Evolutionary conservation across 2,888 invertebrate species (phyloP).

Genomic region (Rhagonycha lutea): DNA sequence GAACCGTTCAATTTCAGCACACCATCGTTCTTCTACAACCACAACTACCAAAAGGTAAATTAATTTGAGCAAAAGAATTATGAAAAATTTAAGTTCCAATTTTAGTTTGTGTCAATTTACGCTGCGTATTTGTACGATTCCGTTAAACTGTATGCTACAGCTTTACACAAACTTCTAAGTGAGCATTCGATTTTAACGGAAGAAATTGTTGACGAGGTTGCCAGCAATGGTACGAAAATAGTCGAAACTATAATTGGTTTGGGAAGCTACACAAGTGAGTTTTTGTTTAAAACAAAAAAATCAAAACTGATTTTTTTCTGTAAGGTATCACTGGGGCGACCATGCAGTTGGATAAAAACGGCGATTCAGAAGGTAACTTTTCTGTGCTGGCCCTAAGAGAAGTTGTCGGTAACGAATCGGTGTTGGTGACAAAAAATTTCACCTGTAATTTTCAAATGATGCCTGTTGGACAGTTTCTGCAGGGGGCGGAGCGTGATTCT

Average conservation of each 20-base stretch:
- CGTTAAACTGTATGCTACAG: conserved; percentile 86
- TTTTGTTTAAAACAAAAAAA: neutral
- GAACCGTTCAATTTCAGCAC: conserved; percentile 81
- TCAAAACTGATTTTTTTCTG: neutral
- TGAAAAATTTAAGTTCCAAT: conserved; percentile 41
- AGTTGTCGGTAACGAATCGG: conserved; percentile 34
- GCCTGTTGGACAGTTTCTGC: conserved; percentile 83
- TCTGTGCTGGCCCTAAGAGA: conserved; percentile 83
- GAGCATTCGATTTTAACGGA: conserved; percentile 63
- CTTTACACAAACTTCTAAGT: conserved; percentile 73
- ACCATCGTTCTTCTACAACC: conserved; percentile 60
- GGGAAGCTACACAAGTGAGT: conserved; percentile 84
- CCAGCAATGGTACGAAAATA: conserved; percentile 84
- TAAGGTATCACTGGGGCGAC: conserved; percentile 92
- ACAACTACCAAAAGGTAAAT: conserved; percentile 37
- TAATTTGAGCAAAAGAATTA: neutral
- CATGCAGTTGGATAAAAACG: conserved; percentile 87
- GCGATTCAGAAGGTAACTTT: conserved; percentile 97
- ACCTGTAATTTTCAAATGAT: conserved; percentile 79
- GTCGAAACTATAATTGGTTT: conserved; percentile 84
- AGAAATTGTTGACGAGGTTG: conserved; percentile 63
- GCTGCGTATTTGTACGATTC: conserved; percentile 96
- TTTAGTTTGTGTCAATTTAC: conserved; percentile 84
- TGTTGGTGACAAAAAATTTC: conserved; percentile 60
- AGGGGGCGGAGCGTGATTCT: conserved; percentile 61